Evolutionary conservation across 2,888 invertebrate species (phyloP), one percentile per base, ranked within the genome.

Genomic region (Phaonia tiefii): DNA sequence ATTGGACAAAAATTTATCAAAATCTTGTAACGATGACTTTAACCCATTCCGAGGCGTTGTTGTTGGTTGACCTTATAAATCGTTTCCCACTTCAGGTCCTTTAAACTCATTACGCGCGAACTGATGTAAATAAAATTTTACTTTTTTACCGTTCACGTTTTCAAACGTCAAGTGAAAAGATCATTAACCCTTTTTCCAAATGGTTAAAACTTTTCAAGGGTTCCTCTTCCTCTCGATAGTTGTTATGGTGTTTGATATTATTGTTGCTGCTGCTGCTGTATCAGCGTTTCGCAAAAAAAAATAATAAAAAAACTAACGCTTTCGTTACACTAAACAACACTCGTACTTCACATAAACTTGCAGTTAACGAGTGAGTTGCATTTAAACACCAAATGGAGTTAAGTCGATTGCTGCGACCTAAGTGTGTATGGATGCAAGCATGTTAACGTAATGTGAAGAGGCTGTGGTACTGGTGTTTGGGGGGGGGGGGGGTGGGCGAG

Each of bases 311-410:
- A 69, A 78, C 56, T 39, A 75, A 72, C 42, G 81, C 81, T 81
- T 81, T 81, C 69, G 72, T 80, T 80, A 66, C 63, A 69, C 72
- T 81, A 71, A 78, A 81, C n/a, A 31, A 8, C 8, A 31, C 75
- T 20, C 63, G 31, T 42, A n/a, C n/a, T n/a, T n/a, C n/a, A n/a
- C n/a, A n/a, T n/a, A 39, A 63, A 42, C 22, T 17, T 42, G 63
- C 2, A 20, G 51, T 51, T 5, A 51, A 22, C 20, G 51, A 37
- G 67, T 63, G 25, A 46, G 13, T 39, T 60, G 77, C 71, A 70
- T 66, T 69, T 75, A 75, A 77, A 75, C 75, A 75, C 63, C 31
- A 63, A 69, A 63, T 69, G 67, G 71, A 78, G 75, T 81, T 69
- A 67, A 44, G 63, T 54, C 73, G 69, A 73, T 69, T 80, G 22